Base-by-base conservation (phyloP, 2,888 invertebrate genomes). In the Monopis laevigella region DNA sequence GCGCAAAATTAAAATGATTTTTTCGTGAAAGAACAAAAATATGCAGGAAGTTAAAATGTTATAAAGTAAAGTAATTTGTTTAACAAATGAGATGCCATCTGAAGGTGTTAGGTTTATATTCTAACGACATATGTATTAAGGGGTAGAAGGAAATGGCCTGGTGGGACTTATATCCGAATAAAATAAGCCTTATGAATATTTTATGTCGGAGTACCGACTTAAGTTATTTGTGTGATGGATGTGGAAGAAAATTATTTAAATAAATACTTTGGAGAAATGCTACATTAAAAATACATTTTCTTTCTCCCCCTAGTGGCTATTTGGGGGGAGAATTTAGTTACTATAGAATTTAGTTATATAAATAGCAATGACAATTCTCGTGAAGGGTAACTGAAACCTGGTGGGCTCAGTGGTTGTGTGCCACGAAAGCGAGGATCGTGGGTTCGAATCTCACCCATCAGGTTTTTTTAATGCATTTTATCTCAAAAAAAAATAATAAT, bases 31-130 rank as follows among this genome's bases (percentile, higher is more conserved):
- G 32, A n/a, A 32, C 14, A n/a, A 32, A 32, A 32, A 32, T 17
- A 17, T 17, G 10, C n/a, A 17, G 36, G 13, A 36, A 36, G 12
- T 36, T 36, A 21, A 36, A 36, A 36, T 11, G 36, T 11, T 50
- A 48, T 42, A 48, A 51, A 52, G 55, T 54, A 53, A 53, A 50
- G 62, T 64, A 68, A 71, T 70, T 70, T 72, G 64, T 60, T 49
- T 64, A 50, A 57, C 64, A 69, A 69, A 69, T 65, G 61, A 36
- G 36, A 12, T 36, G 21, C 21, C 36, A 36, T 36, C 21, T 36
- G 19, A 21, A 36, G 36, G 36, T 36, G 36, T 36, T 36, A 36
- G 4, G 11, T 36, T 36, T 21, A 36, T 36, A 36, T 36, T 19
- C 36, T 21, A n/a, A 21, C 12, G 21, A 21, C 32, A 32, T 32